A percentile compares a stretch with the other conserved stretches of the same genome.
Evolutionary conservation across 2,113 vertebrate species (phyloP).

Genomic region (Platysteira castanea): DNA sequence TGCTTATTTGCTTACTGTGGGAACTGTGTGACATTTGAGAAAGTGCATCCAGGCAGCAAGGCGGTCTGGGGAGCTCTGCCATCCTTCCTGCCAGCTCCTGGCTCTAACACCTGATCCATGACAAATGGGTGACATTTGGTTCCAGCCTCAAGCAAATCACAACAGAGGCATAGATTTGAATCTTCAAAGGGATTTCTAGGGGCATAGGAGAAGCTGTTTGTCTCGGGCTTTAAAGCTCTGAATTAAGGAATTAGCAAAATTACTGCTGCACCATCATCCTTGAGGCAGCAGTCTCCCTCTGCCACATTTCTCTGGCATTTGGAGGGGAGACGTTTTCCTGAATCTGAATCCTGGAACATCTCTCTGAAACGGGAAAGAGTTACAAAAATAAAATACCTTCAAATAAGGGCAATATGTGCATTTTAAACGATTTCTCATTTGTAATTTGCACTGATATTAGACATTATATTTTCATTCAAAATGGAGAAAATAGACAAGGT

Average conservation of each 20-base stretch:
- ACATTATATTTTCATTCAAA: background rate
- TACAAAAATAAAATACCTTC: background rate
- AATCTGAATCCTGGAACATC: background rate
- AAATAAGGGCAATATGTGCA: background rate
- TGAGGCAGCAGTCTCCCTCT: background rate
- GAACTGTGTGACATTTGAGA: background rate
- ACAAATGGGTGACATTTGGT: background rate
- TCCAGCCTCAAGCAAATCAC: background rate
- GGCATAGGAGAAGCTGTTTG: background rate
- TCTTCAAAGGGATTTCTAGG: background rate
- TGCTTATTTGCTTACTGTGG: slow-evolving; percentile 13
- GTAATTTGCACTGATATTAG: background rate
- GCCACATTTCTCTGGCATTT: background rate
- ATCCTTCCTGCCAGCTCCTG: background rate
- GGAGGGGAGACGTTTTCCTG: background rate
- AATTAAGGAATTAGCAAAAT: background rate
- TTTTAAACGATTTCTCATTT: background rate
- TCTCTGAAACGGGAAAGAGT: background rate
- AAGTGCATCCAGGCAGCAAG: background rate
- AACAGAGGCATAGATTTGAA: background rate
- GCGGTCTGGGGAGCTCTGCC: background rate
- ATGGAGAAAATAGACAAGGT: background rate
- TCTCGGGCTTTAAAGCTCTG: background rate
- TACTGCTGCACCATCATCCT: background rate
- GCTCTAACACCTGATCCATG: background rate